These are phyloP conservation scores for Poeciliopsis infans DNA, from an alignment of 2,797 vertebrate genomes.

Conservation along the genomic window DNA sequence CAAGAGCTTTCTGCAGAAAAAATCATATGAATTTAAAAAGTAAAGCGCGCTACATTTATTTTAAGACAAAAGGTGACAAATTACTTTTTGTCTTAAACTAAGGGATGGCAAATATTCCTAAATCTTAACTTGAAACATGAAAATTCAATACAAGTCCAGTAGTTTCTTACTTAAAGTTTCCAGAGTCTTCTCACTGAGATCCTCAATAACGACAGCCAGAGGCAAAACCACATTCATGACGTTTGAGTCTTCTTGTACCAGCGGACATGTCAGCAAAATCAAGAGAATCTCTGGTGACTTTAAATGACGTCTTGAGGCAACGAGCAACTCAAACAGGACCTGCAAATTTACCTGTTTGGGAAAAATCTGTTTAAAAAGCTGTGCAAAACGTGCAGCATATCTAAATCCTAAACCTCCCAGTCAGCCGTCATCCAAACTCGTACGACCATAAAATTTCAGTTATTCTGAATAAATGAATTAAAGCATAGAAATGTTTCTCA, in stretches of 20 bases:
- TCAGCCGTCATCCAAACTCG: neutral
- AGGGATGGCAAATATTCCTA: neutral
- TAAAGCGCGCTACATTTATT: neutral
- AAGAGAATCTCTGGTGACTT: slow-evolving; percentile 75
- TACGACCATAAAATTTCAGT: too few species aligned
- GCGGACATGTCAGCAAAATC: slow-evolving; percentile 66
- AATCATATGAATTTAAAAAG: neutral
- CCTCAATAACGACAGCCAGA: slow-evolving; percentile 48
- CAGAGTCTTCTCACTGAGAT: slow-evolving; percentile 39
- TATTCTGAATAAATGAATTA: neutral
- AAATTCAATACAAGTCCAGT: neutral
- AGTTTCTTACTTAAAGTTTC: slow-evolving; percentile 65
- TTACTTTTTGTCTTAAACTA: neutral
- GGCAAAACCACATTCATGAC: slow-evolving; percentile 41
- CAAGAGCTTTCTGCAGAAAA: slow-evolving; percentile 59
- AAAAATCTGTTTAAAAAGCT: neutral
- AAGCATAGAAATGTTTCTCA: slow-evolving; percentile 23
- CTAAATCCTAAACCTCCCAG: neutral
- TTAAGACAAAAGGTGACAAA: neutral
- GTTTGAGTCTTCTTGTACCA: slow-evolving; percentile 61
- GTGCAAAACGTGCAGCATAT: neutral
- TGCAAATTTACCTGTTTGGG: slow-evolving; percentile 51
- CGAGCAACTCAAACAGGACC: slow-evolving; percentile 4
- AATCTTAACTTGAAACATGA: slow-evolving; percentile 1
- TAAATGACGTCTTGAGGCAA: neutral